phyloP scores from a whole-genome alignment of 2,113 vertebrate genomes.

The Tiliqua scincoides region DNA sequence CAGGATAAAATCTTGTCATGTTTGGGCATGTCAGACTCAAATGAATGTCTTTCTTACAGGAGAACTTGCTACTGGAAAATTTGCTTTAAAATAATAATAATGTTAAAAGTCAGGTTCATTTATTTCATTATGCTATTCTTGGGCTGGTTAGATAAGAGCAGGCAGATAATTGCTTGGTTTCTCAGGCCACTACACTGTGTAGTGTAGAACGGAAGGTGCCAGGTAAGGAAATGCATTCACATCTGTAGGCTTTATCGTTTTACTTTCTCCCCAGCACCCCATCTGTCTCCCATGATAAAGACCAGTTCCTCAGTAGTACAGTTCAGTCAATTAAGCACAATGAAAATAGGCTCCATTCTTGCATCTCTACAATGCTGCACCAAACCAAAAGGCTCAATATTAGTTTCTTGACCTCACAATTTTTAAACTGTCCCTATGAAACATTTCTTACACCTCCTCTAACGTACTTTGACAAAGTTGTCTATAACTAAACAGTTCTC shows the following conservation, averaged over 20 bases:
- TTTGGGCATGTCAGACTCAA: conserved; percentile 6
- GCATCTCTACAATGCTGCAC: not conserved
- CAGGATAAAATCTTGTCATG: not conserved
- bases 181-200: not conserved
- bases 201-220: conserved; percentile 29
- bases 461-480: fast-evolving
- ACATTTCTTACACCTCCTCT: not conserved
- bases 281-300: conserved; percentile 29
- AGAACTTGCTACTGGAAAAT: conserved; percentile 16
- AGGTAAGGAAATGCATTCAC: not conserved
- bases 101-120: not conserved
- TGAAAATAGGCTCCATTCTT: not conserved
- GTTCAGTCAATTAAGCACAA: not conserved
- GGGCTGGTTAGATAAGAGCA: conserved; percentile 24
- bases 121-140: conserved; percentile 37
- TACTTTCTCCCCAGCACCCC: not conserved
- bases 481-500: fast-evolving
- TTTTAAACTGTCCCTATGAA: not conserved
- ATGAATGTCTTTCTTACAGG: not conserved
- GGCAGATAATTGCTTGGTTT: conserved; percentile 36
- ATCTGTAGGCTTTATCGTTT: conserved; percentile 8
- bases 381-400: not conserved
- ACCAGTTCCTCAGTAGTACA: not conserved
- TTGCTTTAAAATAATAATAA: not conserved
- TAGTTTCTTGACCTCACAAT: fast-evolving